These are phyloP conservation scores for Barbus barbus DNA, from an alignment of 2,113 vertebrate genomes.

Conservation along the genomic window DNA sequence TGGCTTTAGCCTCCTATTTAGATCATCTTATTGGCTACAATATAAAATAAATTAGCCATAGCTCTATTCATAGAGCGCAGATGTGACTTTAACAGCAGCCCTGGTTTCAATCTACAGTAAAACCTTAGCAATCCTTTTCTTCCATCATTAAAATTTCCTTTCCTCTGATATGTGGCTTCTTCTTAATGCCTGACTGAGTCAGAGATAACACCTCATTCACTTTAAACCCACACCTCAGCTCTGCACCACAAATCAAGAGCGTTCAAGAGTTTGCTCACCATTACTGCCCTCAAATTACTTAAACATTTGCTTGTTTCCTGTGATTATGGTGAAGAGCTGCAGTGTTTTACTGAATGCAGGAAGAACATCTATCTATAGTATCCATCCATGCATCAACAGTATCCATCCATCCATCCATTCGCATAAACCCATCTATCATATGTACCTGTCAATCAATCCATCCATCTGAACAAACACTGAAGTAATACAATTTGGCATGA, in stretches of 20 bases:
- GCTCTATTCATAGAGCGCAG: neutral
- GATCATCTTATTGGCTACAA: conserved; percentile 12
- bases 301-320: neutral
- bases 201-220: neutral
- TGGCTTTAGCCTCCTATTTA: conserved; percentile 12
- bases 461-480: neutral
- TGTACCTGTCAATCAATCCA: too few species aligned
- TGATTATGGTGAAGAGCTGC: neutral
- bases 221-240: conserved; percentile 1
- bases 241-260: neutral
- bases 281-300: neutral
- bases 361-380: neutral
- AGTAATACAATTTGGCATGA: neutral
- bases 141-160: neutral
- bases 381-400: neutral
- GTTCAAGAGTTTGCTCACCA: neutral
- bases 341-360: neutral
- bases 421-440: neutral
- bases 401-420: neutral
- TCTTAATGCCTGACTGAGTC: conserved; percentile 9
- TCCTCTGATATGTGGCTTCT: neutral
- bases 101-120: conserved; percentile 3
- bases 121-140: conserved; percentile 2
- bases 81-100: neutral
- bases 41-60: conserved; percentile 11